phyloP scores from a whole-genome alignment of 2,888 invertebrate genomes.

The Troides aeacus region DNA sequence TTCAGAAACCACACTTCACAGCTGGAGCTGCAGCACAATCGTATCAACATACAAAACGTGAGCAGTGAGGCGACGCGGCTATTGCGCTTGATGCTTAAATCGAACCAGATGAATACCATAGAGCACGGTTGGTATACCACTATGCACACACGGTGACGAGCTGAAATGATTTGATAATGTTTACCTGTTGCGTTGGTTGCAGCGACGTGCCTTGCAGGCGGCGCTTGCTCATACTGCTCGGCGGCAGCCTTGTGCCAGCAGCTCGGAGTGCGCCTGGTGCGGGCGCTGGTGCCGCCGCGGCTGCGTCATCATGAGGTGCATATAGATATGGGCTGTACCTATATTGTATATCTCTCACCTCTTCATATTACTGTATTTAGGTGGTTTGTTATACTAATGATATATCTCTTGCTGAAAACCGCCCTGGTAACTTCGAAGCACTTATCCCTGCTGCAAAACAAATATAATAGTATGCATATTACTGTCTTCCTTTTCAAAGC shows the following conservation, averaged over 20 bases:
- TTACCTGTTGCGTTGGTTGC: slow-evolving; percentile 2
- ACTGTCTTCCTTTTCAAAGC: too few species aligned
- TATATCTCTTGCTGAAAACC: too few species aligned
- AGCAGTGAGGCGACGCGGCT: slow-evolving; percentile 71
- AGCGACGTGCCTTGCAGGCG: slow-evolving; percentile 55
- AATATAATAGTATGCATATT: too few species aligned
- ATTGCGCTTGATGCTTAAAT: slow-evolving; percentile 67
- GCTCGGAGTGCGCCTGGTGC: slow-evolving; percentile 88
- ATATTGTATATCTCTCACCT: too few species aligned
- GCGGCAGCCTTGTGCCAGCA: slow-evolving; percentile 97
- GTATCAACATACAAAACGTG: slow-evolving; percentile 64
- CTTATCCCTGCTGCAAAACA: too few species aligned
- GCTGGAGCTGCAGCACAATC: slow-evolving; percentile 71
- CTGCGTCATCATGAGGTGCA: slow-evolving; percentile 85
- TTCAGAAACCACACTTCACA: slow-evolving; percentile 31
- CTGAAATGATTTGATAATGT: background rate
- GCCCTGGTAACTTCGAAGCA: too few species aligned
- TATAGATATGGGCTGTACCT: background rate
- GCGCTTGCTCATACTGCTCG: slow-evolving; percentile 95
- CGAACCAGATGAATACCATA: slow-evolving; percentile 67
- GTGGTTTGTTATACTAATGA: too few species aligned
- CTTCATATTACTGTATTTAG: too few species aligned
- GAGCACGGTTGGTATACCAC: slow-evolving; percentile 56
- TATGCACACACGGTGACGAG: background rate
- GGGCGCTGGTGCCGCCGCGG: slow-evolving; percentile 87